These are phyloP conservation scores for Argyra leucocephala DNA, from an alignment of 2,888 invertebrate genomes.

Conservation along the genomic window DNA sequence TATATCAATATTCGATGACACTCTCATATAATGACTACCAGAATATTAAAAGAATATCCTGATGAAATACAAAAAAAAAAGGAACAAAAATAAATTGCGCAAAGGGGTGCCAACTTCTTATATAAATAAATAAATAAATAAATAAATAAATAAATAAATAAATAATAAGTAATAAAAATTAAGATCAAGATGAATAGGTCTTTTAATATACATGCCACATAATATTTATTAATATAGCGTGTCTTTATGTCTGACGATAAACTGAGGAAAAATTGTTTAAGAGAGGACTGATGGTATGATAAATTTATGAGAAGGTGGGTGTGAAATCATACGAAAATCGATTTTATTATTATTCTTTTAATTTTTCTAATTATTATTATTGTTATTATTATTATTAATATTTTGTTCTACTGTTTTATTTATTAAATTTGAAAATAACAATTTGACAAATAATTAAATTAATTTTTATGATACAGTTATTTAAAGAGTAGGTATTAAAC, in stretches of 20 bases:
- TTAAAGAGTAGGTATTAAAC: too few relatives aligned
- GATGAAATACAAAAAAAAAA: not conserved
- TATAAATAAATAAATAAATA: not conserved
- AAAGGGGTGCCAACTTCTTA: not conserved
- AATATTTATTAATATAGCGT: not conserved
- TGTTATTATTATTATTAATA: too few relatives aligned
- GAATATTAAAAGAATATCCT: not conserved
- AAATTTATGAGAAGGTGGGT: too few relatives aligned
- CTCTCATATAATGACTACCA: not conserved
- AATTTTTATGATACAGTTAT: too few relatives aligned
- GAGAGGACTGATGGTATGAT: too few relatives aligned
- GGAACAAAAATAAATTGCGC: not conserved
- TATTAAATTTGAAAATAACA: too few relatives aligned
- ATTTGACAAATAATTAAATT: too few relatives aligned
- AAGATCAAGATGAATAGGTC: not conserved
- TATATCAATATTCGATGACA: not conserved
- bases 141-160: not conserved
- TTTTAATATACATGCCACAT: not conserved
- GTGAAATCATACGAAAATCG: not conserved
- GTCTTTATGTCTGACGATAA: not conserved
- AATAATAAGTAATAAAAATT: not conserved
- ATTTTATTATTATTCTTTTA: not conserved
- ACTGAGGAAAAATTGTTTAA: too few relatives aligned
- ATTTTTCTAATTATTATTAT: too few relatives aligned
- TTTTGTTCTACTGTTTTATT: too few relatives aligned